Conservation (phyloP, 2,888 invertebrate genomes). For the Dinocampus coccinellae region DNA sequence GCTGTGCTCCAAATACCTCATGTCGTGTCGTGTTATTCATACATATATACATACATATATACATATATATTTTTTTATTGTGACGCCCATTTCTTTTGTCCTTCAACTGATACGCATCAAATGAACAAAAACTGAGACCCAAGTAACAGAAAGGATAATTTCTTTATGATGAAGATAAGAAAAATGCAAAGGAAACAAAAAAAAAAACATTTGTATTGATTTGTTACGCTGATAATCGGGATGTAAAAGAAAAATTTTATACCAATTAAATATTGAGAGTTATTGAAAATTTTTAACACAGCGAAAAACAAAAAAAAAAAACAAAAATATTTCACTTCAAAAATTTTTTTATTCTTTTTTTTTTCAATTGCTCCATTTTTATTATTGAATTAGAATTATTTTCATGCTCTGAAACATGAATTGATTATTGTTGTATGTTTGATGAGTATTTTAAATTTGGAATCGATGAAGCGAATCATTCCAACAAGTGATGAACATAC, state of each 20-base stretch:
- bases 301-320: too few relatives aligned
- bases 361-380: not conserved
- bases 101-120: not conserved
- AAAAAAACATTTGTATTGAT: slow-evolving; percentile 2
- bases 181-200: not conserved
- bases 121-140: not conserved
- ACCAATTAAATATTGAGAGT: too few relatives aligned
- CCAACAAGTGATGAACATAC: slow-evolving; percentile 21
- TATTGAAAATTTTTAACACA: too few relatives aligned
- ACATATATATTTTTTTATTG: not conserved
- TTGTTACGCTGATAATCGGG: not conserved
- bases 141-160: not conserved
- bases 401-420: slow-evolving; percentile 29
- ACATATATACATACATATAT: too few relatives aligned
- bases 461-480: slow-evolving; percentile 34
- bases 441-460: slow-evolving; percentile 21
- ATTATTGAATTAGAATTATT: slow-evolving; percentile 7
- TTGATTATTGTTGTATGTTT: slow-evolving; percentile 19
- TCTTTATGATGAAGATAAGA: not conserved
- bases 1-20: slow-evolving; percentile 41
- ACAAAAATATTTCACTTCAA: too few relatives aligned
- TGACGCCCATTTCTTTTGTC: slow-evolving; percentile 22
- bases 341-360: too few relatives aligned
- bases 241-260: too few relatives aligned
- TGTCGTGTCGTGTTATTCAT: slow-evolving; percentile 12